A percentile compares a stretch with the other conserved stretches of the same genome.
Conservation (phyloP, 92 coral and sea anemone genomes). For the Bergia sp. region DNA sequence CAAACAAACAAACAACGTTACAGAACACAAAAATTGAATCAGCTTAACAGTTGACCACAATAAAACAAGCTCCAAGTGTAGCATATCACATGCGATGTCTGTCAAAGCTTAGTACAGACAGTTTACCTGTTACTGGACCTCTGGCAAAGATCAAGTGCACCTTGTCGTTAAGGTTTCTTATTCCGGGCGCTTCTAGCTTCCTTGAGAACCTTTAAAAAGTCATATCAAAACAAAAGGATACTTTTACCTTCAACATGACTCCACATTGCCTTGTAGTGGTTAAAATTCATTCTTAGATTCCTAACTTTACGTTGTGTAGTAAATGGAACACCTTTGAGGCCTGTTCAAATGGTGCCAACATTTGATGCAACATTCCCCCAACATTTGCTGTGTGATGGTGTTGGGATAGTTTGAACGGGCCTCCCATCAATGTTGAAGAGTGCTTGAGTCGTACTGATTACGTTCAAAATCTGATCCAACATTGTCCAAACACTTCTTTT, state of each 20-base stretch:
- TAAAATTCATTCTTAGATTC: no score
- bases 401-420: no score
- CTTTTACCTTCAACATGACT: not conserved
- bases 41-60: not conserved
- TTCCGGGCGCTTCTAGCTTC: conserved; percentile 15
- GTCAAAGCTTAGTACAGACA: not conserved
- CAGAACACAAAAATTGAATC: not conserved
- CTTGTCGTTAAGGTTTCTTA: conserved; percentile 7
- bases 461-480: no score
- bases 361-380: no score
- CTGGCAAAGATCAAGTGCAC: conserved; percentile 36
- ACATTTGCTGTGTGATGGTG: no score
- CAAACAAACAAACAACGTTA: not conserved
- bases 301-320: no score
- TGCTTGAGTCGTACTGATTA: no score
- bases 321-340: no score
- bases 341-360: no score
- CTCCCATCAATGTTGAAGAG: no score
- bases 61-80: not conserved
- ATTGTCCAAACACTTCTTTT: no score
- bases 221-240: not conserved
- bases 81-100: not conserved
- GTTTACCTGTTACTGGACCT: conserved; percentile 33
- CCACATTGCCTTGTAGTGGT: not conserved
- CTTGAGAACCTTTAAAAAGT: not conserved